A percentile compares a stretch with the other conserved stretches of the same genome.
These are phyloP conservation scores for Stomatorhinus ivindoensis DNA, from an alignment of 2,113 vertebrate species.

Conservation along the genomic window DNA sequence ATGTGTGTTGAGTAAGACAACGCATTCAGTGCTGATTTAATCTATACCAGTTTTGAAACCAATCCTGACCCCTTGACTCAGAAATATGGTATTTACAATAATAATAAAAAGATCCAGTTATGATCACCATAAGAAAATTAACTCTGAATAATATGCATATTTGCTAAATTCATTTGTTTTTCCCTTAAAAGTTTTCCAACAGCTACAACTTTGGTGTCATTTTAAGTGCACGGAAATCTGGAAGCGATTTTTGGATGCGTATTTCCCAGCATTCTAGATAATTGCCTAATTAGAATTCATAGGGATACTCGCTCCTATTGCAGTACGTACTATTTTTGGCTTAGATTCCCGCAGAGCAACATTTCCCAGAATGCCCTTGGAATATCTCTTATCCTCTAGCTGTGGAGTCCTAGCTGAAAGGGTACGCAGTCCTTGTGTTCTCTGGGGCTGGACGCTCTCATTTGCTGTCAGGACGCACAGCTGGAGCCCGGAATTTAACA, in stretches of 20 bases:
- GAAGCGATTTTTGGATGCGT: neutral
- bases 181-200: neutral
- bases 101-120: neutral
- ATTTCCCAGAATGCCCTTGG: slow-evolving; percentile 3
- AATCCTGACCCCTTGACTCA: neutral
- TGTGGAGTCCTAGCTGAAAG: neutral
- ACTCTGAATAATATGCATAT: neutral
- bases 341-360: neutral
- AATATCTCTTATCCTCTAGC: neutral
- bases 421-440: neutral
- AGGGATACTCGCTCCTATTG: neutral
- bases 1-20: neutral
- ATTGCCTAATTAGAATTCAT: slow-evolving; percentile 11
- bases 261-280: neutral
- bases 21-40: neutral
- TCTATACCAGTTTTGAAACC: neutral
- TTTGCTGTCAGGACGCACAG: neutral
- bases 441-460: neutral
- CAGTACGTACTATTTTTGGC: neutral
- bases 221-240: neutral
- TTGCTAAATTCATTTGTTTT: neutral
- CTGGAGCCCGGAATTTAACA: neutral
- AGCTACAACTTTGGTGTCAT: neutral
- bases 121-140: neutral
- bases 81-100: neutral